A percentile compares a stretch with the other conserved stretches of the same genome.
These are phyloP conservation scores for Hydrolagus affinis DNA, from an alignment of 2,113 vertebrate genomes.

Conservation along the genomic window DNA sequence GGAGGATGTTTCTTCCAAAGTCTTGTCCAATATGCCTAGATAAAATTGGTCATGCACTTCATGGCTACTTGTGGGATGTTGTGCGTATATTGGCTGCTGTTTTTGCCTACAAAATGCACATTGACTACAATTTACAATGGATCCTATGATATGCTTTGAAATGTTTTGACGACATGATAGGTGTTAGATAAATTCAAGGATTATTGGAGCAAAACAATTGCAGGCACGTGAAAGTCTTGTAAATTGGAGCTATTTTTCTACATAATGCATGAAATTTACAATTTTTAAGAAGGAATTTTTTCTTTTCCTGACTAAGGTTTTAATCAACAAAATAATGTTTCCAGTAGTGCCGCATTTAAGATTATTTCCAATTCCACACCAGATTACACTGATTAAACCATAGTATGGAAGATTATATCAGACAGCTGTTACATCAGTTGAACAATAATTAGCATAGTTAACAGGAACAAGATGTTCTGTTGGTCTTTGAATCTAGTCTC, in stretches of 20 bases:
- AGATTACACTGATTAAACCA: background rate
- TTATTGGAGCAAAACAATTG: no score
- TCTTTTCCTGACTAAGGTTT: background rate
- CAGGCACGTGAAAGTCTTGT: no score
- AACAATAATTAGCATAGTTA: background rate
- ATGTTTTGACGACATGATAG: no score
- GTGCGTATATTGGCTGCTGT: no score
- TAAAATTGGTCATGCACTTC: no score
- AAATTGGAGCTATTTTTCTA: background rate
- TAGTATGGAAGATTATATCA: background rate
- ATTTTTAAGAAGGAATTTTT: background rate
- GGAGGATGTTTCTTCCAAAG: no score
- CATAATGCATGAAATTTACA: background rate
- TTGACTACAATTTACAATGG: no score
- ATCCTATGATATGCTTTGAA: no score
- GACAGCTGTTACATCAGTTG: conserved; percentile 8
- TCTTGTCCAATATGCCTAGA: no score
- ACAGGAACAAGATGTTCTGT: background rate
- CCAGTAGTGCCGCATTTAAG: background rate
- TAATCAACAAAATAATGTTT: background rate
- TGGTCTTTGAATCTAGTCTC: background rate
- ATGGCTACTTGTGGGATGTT: no score
- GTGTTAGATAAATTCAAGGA: no score
- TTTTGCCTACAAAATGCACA: no score
- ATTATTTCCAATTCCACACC: conserved; percentile 17